A percentile compares a stretch with the other conserved stretches of the same genome.
phyloP scores from a whole-genome alignment of 2,888 invertebrate genomes.

The Caenorhabditis sinica region DNA sequence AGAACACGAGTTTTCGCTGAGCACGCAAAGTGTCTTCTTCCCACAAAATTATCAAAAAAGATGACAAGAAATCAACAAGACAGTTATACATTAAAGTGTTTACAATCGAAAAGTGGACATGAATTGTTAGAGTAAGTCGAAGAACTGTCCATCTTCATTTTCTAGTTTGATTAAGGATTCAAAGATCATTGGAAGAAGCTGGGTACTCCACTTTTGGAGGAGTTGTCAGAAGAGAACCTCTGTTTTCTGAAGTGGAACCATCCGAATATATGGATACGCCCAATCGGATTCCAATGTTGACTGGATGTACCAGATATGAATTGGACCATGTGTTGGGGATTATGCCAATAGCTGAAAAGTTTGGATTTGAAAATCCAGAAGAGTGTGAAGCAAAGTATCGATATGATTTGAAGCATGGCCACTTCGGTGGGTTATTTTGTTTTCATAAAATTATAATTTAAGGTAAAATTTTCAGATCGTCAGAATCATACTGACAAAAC shows the following conservation, averaged over 20 bases:
- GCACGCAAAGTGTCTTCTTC: constrained; percentile 9
- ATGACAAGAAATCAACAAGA: constrained; percentile 34
- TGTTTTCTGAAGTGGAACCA: constrained; percentile 47
- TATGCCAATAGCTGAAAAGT: constrained; percentile 5
- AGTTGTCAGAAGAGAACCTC: constrained; percentile 33
- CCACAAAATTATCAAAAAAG: constrained; percentile 4
- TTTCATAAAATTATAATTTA: background rate
- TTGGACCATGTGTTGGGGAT: constrained; percentile 46
- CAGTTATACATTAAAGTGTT: constrained; percentile 46
- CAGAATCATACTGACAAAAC: constrained; percentile 56
- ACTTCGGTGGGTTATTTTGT: constrained; percentile 17
- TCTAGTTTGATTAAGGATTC: constrained; percentile 41
- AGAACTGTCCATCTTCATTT: background rate
- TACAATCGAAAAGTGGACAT: constrained; percentile 31
- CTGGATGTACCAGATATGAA: constrained; percentile 59
- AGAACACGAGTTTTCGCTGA: constrained; percentile 40
- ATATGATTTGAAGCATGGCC: constrained; percentile 41
- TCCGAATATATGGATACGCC: constrained; percentile 53
- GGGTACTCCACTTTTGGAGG: constrained; percentile 12
- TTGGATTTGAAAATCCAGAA: constrained; percentile 52
- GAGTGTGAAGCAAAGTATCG: constrained; percentile 59
- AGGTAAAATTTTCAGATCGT: constrained; percentile 42
- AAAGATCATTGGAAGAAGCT: constrained; percentile 60
- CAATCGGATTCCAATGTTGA: constrained; percentile 46
- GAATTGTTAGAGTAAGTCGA: constrained; percentile 39